Base-by-base conservation (phyloP, 2,888 invertebrate genomes). In the Altica lythri region DNA sequence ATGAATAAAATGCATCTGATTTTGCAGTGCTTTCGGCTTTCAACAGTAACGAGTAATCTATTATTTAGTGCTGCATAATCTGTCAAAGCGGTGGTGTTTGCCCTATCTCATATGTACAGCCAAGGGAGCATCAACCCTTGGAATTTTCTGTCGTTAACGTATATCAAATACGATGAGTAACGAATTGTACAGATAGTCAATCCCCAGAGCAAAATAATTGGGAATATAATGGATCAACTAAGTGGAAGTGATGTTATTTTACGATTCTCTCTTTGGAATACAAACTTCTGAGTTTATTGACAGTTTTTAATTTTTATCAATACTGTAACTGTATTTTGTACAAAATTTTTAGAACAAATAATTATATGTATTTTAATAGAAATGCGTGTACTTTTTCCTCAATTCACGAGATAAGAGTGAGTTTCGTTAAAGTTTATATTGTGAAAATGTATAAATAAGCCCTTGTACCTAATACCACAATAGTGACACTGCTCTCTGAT, bases 1-100 rank as follows among this genome's bases (percentile, higher is more conserved):
- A 44, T 45, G 38, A 51, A 51, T 34, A 51, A 48, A 35, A 59
- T 49, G 44, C 53, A 49, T 56, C 54, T 17, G 49, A 59, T 62
- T 61, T 61, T 54, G 49, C 57, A 54, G 55, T 44, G 63, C 61
- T 65, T 64, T 59, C 57, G 55, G 63, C 61, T 65, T 64, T 59
- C 57, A 57, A 13, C 35, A 55, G 58, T 61, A 58, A 65, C 67
- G 63, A 64, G 67, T 69, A 70, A 68, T 66, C 70, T 71, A 70
- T 71, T 71, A 71, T 71, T 71, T 68, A 69, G 66, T 71, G 67
- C 68, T 68, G 64, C 62, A 66, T 72, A 72, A 72, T 72, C 71
- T 71, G 70, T 72, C 70, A 72, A 71, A 71, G 72, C 68, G 65
- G 59, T 64, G 59, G 68, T 66, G 66, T 69, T 67, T 65, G 66